Base-by-base conservation (phyloP, 2,113 vertebrate species). In the Salvelinus namaycush region DNA sequence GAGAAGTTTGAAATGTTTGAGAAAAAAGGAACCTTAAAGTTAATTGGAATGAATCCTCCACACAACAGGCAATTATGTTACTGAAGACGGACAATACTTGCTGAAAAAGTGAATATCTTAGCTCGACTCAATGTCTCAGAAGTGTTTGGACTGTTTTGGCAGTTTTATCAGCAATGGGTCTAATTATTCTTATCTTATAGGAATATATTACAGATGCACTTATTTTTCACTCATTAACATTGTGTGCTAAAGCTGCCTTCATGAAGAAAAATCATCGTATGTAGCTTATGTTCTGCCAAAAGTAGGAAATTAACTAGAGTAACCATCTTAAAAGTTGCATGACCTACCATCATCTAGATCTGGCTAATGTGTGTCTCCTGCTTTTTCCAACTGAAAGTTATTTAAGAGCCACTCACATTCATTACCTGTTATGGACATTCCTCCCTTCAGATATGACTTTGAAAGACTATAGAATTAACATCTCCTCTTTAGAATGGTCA, bases 401-500 rank as follows among this genome's bases (percentile, higher is more conserved):
- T 90, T 89, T 90, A 84, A 91, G 87, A 87, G 89, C 83, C 85
- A 83, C 77, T 81, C 83, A 1, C 20, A 88, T 82, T 93, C 91
- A 92, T 93, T 94, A 94, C 93, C 92, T 92, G 91, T 80, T 64
- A 27, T 76, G 82, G n/a, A 76, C 76, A 80, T 85, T 78, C 60
- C 48, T 71, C 70, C 87, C 87, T 84, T 60, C 82, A 86, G 90
- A 87, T 59, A 71, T 29, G 77, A 78, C 91, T 93, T 93, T 93
- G 90, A 94, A 92, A 85, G 77, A 78, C 79, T 92, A 88, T 91
- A 93, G 90, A 91, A 89, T 85, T 76, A 79, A 89, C 76, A 73
- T 84, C 80, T 91, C 85, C 94, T 94, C 93, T 95, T 95, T 92
- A 95, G 94, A 93, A 94, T 95, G 92, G 95, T 95, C 95, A 94